Conservation (phyloP, 2,888 invertebrate genomes). For the Drosophila koepferae region DNA sequence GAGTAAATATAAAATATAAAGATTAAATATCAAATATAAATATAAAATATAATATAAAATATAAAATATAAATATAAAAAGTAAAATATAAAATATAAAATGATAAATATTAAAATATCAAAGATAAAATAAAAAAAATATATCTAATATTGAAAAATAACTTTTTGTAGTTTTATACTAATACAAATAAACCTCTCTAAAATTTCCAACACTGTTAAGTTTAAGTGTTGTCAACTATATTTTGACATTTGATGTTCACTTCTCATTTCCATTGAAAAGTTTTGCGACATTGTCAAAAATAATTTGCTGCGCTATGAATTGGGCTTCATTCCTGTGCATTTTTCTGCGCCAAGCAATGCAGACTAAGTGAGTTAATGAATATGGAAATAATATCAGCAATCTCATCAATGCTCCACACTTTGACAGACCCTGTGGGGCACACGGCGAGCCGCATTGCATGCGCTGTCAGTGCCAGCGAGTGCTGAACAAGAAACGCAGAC, state of each 20-base stretch:
- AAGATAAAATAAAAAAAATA: accelerated
- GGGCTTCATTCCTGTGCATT: neutral
- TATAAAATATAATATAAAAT: too few relatives aligned
- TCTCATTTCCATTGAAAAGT: neutral
- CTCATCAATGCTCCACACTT: neutral
- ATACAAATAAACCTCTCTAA: too few relatives aligned
- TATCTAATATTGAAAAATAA: too few relatives aligned
- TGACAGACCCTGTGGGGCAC: constrained; percentile 10
- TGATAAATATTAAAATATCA: too few relatives aligned
- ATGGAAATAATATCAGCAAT: neutral
- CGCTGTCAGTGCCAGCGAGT: constrained; percentile 11
- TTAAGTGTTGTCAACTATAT: too few relatives aligned
- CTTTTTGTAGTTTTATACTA: too few relatives aligned
- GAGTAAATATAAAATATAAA: too few relatives aligned
- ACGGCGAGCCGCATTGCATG: constrained; percentile 8
- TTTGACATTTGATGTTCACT: neutral
- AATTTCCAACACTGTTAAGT: neutral
- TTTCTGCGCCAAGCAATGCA: constrained; percentile 6
- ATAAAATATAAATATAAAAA: too few relatives aligned
- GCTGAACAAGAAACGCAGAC: neutral
- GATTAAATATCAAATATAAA: too few relatives aligned
- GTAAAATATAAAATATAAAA: too few relatives aligned
- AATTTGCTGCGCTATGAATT: constrained; percentile 4
- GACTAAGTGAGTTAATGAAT: neutral
- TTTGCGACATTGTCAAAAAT: neutral